These are phyloP conservation scores for Pachycephus smyrnensis DNA, from an alignment of 2,888 invertebrate genomes.

Conservation along the genomic window DNA sequence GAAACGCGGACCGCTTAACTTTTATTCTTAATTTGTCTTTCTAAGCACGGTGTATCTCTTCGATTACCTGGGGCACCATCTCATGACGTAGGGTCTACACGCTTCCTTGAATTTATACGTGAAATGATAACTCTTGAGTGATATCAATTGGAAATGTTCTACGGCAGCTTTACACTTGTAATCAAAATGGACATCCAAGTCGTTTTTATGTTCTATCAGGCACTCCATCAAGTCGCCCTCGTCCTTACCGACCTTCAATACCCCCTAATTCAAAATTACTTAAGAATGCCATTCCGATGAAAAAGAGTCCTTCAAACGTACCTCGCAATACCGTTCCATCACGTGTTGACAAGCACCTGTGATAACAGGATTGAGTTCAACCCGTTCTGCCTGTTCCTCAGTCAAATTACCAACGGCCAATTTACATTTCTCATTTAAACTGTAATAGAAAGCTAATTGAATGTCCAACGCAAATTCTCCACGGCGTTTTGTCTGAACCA, in stretches of 20 bases:
- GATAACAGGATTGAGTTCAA: conserved; percentile 90
- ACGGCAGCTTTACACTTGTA: conserved; percentile 91
- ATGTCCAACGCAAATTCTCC: too few relatives aligned
- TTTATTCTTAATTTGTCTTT: background rate
- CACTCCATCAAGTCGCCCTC: conserved; percentile 95
- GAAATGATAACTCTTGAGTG: conserved; percentile 93
- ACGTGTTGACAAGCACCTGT: conserved; percentile 84
- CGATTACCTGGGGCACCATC: conserved; percentile 69
- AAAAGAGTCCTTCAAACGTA: conserved; percentile 33
- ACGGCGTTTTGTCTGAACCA: too few relatives aligned
- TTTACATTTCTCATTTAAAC: conserved; percentile 77
- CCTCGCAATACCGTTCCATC: conserved; percentile 81
- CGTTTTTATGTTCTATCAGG: conserved; percentile 91
- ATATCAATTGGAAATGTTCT: conserved; percentile 96
- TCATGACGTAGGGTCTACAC: conserved; percentile 83
- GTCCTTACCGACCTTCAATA: conserved; percentile 77
- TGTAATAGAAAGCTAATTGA: conserved; percentile 39
- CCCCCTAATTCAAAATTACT: conserved; percentile 59
- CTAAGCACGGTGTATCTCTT: background rate
- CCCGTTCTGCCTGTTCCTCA: conserved; percentile 88
- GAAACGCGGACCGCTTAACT: conserved; percentile 65
- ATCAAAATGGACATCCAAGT: conserved; percentile 81
- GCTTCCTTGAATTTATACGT: conserved; percentile 95
- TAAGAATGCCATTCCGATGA: conserved; percentile 23
- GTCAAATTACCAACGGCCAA: conserved; percentile 86